Percentiles rank a stretch among this genome's conserved stretches.
Evolutionary conservation across 2,888 invertebrate genomes (phyloP).

Genomic region (Villa cingulata): DNA sequence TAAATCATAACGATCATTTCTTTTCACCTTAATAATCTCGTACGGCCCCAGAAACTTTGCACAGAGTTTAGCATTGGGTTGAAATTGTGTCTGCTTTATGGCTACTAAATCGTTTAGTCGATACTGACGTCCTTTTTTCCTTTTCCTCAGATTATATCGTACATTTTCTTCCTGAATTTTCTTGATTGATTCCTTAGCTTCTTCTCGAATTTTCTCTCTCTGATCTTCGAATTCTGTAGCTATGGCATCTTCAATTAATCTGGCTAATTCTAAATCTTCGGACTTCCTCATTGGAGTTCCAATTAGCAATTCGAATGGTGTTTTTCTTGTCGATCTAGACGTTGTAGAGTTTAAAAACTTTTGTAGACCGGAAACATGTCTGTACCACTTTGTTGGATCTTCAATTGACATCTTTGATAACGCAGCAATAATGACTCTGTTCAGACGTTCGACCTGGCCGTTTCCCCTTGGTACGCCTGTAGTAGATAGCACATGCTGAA

Average conservation of each 20-base stretch:
- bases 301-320: not conserved
- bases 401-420: slow-evolving; percentile 24
- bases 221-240: not conserved
- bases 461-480: too few species aligned
- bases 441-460: too few species aligned
- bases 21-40: too few species aligned
- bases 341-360: not conserved
- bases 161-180: slow-evolving; percentile 1
- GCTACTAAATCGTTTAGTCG: slow-evolving; percentile 2
- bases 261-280: too few species aligned
- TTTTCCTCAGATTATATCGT: not conserved
- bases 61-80: too few species aligned
- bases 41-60: too few species aligned
- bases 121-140: not conserved
- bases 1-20: too few species aligned
- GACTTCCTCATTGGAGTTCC: too few species aligned
- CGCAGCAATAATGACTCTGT: too few species aligned
- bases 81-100: slow-evolving; percentile 8
- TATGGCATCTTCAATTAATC: not conserved
- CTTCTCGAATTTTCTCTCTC: not conserved
- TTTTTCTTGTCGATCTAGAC: not conserved
- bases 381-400: slow-evolving; percentile 15
- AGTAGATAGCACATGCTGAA: slow-evolving; percentile 23
- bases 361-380: not conserved
- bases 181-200: not conserved